Evolutionary conservation across 92 coral and sea anemone genomes (phyloP).

Genomic region (Epizoanthus scotinus): DNA sequence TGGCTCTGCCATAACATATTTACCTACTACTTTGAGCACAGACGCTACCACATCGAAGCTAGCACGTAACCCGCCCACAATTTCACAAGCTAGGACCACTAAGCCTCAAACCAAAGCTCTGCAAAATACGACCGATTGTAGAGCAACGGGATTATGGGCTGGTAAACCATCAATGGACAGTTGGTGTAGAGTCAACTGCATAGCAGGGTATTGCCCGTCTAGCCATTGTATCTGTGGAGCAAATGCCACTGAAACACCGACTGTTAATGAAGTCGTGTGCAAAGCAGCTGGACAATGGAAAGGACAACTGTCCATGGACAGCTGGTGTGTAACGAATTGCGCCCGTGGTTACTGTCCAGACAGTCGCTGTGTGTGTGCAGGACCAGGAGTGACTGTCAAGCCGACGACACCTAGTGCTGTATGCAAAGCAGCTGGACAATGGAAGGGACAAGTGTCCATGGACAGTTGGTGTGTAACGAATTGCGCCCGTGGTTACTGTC

Average conservation of each 20-base stretch:
- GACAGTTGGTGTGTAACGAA: slow-evolving; percentile 39
- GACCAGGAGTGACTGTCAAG: background rate
- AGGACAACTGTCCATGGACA: slow-evolving; percentile 28
- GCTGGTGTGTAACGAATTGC: slow-evolving; percentile 42
- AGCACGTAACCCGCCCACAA: background rate
- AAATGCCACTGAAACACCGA: background rate
- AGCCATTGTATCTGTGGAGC: slow-evolving; percentile 14
- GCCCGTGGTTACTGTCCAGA: slow-evolving; percentile 21
- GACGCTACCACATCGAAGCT: background rate
- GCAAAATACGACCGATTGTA: background rate
- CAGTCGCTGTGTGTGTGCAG: slow-evolving; percentile 5
- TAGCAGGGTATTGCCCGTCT: slow-evolving; percentile 22
- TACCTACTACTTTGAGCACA: background rate
- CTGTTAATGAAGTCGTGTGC: background rate
- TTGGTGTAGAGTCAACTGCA: slow-evolving; percentile 30
- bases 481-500: slow-evolving; percentile 34
- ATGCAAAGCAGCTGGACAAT: background rate
- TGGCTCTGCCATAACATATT: background rate
- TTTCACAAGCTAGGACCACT: background rate
- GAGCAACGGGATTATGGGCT: background rate
- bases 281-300: slow-evolving; percentile 8
- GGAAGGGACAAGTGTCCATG: slow-evolving; percentile 22
- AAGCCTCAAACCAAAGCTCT: background rate
- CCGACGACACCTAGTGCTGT: background rate
- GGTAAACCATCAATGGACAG: slow-evolving; percentile 6